Evolutionary conservation across 1,140 invertebrate species (phyloP), one percentile per base, ranked within the genome.

Genomic region (Bathynomus jamesi): DNA sequence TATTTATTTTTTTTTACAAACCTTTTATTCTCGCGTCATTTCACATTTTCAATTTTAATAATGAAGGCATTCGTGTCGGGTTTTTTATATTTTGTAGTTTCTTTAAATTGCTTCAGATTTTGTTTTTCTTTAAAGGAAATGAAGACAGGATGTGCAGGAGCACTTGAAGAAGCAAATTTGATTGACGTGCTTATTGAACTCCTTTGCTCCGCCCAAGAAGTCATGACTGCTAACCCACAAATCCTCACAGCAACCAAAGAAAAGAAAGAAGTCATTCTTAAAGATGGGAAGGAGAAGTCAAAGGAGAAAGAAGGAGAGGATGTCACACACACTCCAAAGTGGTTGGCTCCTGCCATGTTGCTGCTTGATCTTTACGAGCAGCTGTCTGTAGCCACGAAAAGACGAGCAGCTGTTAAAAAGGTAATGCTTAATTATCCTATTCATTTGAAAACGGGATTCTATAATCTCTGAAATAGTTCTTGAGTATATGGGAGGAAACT

Each of bases 281-380:
- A 53, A 53, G 40, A 53, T 5, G 13, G 11, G 2, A 53, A 53
- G 32, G 63, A 72, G 31, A 71, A 69, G 66, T 28, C 32, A 13
- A 21, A n/a, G 17, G 65, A 61, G 28, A 73, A 68, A 28, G 67
- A 32, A 8, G 61, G 61, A 5, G 68, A 67, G 13, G 30, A 63
- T 28, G n/a, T 40, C 8, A 28, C 80, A 1, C 80, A 80, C n/a
- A 88, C 88, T 69, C 90, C 87, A 0, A 92, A 90, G 78, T 94
- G 92, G 92, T 79, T 95, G 13, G 89, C 91, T 5, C 90, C 91
- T 0, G 79, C 92, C 0, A 81, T 94, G 2, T 82, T 94, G 1
- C 82, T 94, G 0, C 85, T 95, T 24, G 92, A 95, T 81, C 85
- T 91, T 28, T 88, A 91, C 78, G 91, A 94, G 70, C 94, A 93